phyloP scores from a whole-genome alignment of 2,113 vertebrate species.

The Halichoerus grypus region DNA sequence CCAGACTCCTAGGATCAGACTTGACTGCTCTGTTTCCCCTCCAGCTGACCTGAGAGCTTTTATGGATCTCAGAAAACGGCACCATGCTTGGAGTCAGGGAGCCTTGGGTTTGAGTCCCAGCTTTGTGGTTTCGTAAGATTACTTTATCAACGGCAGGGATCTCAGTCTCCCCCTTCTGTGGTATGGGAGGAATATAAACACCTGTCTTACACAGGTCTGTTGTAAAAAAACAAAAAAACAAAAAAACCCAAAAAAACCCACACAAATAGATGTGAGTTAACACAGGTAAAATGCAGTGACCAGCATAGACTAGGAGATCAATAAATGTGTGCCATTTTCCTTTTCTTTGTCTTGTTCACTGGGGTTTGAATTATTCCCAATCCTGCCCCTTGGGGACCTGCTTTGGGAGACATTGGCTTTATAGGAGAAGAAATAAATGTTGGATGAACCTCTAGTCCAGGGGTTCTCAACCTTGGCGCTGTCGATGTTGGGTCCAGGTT shows the following conservation, averaged over 20 bases:
- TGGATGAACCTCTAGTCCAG: not conserved
- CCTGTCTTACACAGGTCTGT: not conserved
- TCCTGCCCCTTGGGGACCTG: not conserved
- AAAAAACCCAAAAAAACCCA: not conserved
- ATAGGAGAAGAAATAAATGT: not conserved
- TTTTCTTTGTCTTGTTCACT: not conserved
- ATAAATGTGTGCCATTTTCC: fast-evolving
- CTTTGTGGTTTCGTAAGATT: not conserved
- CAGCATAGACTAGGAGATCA: not conserved
- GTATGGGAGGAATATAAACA: not conserved
- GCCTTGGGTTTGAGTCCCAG: not conserved
- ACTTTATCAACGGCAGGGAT: not conserved
- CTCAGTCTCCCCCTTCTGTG: not conserved
- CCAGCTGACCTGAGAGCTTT: not conserved
- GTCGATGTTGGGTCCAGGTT: not conserved
- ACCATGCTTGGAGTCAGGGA: fast-evolving
- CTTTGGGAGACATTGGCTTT: not conserved
- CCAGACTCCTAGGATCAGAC: not conserved
- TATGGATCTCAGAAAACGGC: not conserved
- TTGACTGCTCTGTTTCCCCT: too few relatives aligned
- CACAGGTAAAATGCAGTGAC: not conserved
- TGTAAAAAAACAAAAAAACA: not conserved
- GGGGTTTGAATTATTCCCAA: not conserved
- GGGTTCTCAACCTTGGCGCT: not conserved
- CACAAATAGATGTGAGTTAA: not conserved